These are phyloP conservation scores for Cephonodes hylas DNA, from an alignment of 2,888 invertebrate genomes.

Conservation along the genomic window DNA sequence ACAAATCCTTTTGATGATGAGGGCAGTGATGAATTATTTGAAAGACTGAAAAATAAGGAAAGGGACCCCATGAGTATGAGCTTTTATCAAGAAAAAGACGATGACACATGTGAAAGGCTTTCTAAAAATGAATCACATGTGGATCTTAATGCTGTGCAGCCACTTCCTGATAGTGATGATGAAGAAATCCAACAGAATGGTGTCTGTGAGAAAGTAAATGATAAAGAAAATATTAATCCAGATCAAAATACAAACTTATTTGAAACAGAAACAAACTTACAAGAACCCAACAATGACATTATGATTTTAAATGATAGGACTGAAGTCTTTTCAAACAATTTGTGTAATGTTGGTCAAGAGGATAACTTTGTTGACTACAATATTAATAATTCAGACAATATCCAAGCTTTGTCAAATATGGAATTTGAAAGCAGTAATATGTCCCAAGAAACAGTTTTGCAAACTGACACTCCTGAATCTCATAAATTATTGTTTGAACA, in stretches of 20 bases:
- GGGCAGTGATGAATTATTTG: constrained; percentile 70
- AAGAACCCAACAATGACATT: constrained; percentile 68
- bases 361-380: constrained; percentile 59
- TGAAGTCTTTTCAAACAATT: constrained; percentile 42
- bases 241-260: constrained; percentile 47
- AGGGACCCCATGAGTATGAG: constrained; percentile 85
- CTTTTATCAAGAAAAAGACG: constrained; percentile 83
- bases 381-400: constrained; percentile 47
- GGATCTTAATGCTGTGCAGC: constrained; percentile 82
- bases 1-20: constrained; percentile 72
- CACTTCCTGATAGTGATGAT: constrained; percentile 78
- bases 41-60: constrained; percentile 79
- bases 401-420: constrained; percentile 53
- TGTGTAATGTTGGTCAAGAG: constrained; percentile 42
- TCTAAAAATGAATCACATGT: constrained; percentile 64
- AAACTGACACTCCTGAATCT: constrained; percentile 76
- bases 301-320: constrained; percentile 58
- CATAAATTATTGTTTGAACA: constrained; percentile 75
- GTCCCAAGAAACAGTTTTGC: constrained; percentile 53
- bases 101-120: constrained; percentile 73
- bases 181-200: constrained; percentile 64
- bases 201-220: constrained; percentile 36
- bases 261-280: constrained; percentile 36
- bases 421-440: constrained; percentile 59
- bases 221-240: constrained; percentile 67